A percentile compares a stretch with the other conserved stretches of the same genome.
phyloP scores from a whole-genome alignment of 2,797 vertebrate genomes.

The Parambassis ranga region DNA sequence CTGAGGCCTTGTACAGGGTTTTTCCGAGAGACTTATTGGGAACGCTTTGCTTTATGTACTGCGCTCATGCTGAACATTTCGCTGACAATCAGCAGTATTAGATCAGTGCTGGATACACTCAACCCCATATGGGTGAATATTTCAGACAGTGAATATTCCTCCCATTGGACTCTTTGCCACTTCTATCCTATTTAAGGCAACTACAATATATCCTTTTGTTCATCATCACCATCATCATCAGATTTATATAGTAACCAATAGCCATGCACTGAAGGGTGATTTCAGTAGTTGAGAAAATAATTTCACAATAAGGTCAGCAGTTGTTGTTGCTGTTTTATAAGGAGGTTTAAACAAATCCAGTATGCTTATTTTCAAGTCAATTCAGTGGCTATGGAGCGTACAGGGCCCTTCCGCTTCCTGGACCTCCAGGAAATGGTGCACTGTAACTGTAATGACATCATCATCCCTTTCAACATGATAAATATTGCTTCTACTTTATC shows the following conservation, averaged over 20 bases:
- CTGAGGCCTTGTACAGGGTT: conserved; percentile 21
- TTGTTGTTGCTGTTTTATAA: too few relatives aligned
- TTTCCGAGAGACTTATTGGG: conserved; percentile 42
- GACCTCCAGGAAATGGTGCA: too few relatives aligned
- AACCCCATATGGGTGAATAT: conserved; percentile 24
- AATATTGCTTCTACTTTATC: too few relatives aligned
- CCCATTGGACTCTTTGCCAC: background rate
- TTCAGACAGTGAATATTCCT: conserved; percentile 9
- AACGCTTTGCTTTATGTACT: conserved; percentile 53
- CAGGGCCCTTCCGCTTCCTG: too few relatives aligned
- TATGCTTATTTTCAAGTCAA: too few relatives aligned
- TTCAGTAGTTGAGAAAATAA: background rate
- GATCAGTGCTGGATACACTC: conserved; percentile 46
- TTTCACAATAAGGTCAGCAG: background rate
- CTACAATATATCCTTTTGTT: background rate
- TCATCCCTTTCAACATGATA: too few relatives aligned
- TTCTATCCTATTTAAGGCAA: background rate
- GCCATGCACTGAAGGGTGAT: background rate
- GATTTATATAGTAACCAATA: background rate
- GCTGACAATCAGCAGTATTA: conserved; percentile 68
- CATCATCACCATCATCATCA: background rate
- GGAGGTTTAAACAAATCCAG: too few relatives aligned
- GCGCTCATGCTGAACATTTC: conserved; percentile 43
- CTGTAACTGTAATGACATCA: too few relatives aligned
- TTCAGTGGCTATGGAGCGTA: too few relatives aligned